A percentile compares a stretch with the other conserved stretches of the same genome.
These are phyloP conservation scores for Thumatha senex DNA, from an alignment of 2,888 invertebrate species.

Conservation along the genomic window DNA sequence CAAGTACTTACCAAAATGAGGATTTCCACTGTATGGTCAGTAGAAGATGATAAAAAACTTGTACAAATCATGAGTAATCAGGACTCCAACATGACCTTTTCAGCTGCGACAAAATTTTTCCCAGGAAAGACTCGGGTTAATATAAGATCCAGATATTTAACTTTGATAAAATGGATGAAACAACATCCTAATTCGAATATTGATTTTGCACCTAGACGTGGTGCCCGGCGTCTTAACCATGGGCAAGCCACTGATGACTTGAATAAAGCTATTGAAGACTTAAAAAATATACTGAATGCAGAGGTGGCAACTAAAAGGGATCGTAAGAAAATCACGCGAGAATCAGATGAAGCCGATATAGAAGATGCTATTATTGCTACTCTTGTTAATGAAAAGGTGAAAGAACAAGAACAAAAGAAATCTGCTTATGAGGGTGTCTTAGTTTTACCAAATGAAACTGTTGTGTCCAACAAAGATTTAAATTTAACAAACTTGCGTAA, in stretches of 20 bases:
- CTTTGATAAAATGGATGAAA: slow-evolving; percentile 78
- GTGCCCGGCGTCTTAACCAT: slow-evolving; percentile 53
- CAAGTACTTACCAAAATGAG: slow-evolving; percentile 70
- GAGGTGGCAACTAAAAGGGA: slow-evolving; percentile 45
- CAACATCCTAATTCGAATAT: slow-evolving; percentile 69
- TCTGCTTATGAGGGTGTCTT: slow-evolving; percentile 12
- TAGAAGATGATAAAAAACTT: slow-evolving; percentile 84
- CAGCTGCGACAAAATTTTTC: slow-evolving; percentile 77
- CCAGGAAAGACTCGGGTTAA: slow-evolving; percentile 82
- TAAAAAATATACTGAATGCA: slow-evolving; percentile 59
- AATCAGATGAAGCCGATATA: slow-evolving; percentile 52
- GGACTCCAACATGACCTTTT: slow-evolving; percentile 59
- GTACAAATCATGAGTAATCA: slow-evolving; percentile 79
- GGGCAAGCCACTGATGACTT: slow-evolving; percentile 55
- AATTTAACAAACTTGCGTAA: slow-evolving; percentile 55
- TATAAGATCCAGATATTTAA: slow-evolving; percentile 83
- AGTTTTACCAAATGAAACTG: slow-evolving; percentile 11
- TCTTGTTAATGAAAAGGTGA: slow-evolving; percentile 49
- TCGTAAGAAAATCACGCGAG: slow-evolving; percentile 41
- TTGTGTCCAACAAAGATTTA: slow-evolving; percentile 17
- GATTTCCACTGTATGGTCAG: slow-evolving; percentile 82
- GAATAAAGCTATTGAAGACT: slow-evolving; percentile 57
- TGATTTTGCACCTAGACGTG: slow-evolving; percentile 64
- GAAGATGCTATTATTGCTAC: slow-evolving; percentile 59
- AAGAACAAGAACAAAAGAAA: slow-evolving; percentile 23